Conservation (phyloP, 2,797 vertebrate species). For the Etheostoma nigrum region DNA sequence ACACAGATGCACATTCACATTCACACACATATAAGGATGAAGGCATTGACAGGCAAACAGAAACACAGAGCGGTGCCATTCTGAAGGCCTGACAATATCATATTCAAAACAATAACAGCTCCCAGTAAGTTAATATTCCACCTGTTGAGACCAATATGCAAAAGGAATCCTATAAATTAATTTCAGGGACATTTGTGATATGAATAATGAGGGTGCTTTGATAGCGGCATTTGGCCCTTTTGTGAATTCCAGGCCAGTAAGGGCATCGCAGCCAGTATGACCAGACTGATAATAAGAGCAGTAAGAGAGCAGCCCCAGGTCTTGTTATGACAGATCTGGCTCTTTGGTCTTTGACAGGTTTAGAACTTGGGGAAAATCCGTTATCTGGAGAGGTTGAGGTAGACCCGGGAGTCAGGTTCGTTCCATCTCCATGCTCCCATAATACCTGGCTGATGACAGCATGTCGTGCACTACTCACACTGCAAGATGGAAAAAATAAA, state of each 20-base stretch:
- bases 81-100: slow-evolving; percentile 30
- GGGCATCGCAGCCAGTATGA: slow-evolving; percentile 30
- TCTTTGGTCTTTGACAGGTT: slow-evolving; percentile 72
- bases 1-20: background rate
- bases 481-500: slow-evolving; percentile 11
- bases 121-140: slow-evolving; percentile 6
- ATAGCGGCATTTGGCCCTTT: background rate
- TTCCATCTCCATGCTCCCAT: slow-evolving; percentile 63
- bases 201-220: slow-evolving; percentile 36
- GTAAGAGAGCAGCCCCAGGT: slow-evolving; percentile 58
- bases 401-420: slow-evolving; percentile 61
- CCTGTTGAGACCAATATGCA: slow-evolving; percentile 32
- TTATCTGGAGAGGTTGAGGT: slow-evolving; percentile 57
- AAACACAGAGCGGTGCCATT: background rate
- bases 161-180: slow-evolving; percentile 22
- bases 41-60: slow-evolving; percentile 4
- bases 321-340: slow-evolving; percentile 66
- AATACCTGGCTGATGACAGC: slow-evolving; percentile 66
- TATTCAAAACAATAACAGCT: slow-evolving; percentile 41
- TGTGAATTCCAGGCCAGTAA: slow-evolving; percentile 23
- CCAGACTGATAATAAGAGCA: slow-evolving; percentile 60
- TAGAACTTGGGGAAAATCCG: slow-evolving; percentile 60
- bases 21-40: background rate
- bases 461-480: slow-evolving; percentile 56
- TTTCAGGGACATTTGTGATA: slow-evolving; percentile 20